Percentiles rank a stretch among this genome's conserved stretches.
phyloP scores from a whole-genome alignment of 2,113 vertebrate genomes.

The Sinosuthora webbiana region DNA sequence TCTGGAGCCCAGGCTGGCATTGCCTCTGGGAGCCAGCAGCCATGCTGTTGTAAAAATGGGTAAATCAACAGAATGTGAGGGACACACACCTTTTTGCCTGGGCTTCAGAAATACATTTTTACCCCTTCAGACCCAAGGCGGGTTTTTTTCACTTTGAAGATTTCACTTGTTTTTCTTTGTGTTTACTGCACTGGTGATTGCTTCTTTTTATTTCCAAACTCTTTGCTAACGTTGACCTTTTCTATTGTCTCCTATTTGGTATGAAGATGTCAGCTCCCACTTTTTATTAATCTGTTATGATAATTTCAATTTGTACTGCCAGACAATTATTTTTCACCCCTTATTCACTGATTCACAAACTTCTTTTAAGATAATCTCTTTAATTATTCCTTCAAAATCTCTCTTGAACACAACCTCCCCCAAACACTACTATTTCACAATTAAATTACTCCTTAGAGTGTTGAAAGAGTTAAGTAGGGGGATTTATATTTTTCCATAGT shows the following conservation, averaged over 20 bases:
- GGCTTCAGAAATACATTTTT: neutral
- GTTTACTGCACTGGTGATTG: neutral
- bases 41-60: neutral
- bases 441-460: neutral
- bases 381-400: neutral
- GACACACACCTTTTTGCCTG: neutral
- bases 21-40: neutral
- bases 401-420: neutral
- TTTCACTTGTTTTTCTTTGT: neutral
- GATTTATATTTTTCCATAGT: neutral
- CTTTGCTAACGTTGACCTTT: neutral
- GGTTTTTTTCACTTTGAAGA: neutral
- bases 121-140: neutral
- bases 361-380: neutral
- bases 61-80: neutral
- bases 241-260: neutral
- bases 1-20: neutral
- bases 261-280: neutral
- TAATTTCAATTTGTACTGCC: neutral
- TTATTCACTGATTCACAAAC: neutral
- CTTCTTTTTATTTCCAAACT: neutral
- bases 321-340: neutral
- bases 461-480: neutral
- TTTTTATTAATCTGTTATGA: neutral
- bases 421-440: neutral